phyloP scores from a whole-genome alignment of 2,113 vertebrate species.

The Onychostoma macrolepis region DNA sequence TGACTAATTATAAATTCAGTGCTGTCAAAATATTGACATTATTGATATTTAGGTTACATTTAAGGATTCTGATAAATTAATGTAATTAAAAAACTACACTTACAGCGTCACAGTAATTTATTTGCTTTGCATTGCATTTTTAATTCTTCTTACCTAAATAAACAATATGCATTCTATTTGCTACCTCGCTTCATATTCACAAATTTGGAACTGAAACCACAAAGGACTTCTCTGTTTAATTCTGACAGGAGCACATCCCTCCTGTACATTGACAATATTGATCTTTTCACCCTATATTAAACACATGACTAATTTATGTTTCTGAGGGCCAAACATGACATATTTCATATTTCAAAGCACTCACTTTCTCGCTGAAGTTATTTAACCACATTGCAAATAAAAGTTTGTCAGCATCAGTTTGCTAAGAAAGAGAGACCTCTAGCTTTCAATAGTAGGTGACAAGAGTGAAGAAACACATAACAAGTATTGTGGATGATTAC shows the following conservation, averaged over 20 bases:
- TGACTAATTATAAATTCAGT: not conserved
- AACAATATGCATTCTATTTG: not conserved
- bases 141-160: not conserved
- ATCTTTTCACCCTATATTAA: conserved; percentile 1
- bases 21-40: not conserved
- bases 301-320: conserved; percentile 31
- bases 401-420: not conserved
- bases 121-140: not conserved
- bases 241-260: not conserved
- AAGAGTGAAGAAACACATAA: not conserved
- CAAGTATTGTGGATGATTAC: not conserved
- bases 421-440: not conserved
- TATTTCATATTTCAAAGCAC: no score
- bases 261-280: conserved; percentile 41
- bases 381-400: not conserved
- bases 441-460: not conserved
- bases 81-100: not conserved
- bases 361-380: not conserved
- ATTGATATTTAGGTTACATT: not conserved
- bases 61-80: not conserved
- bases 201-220: not conserved
- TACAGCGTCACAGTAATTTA: not conserved
- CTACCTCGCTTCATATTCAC: not conserved
- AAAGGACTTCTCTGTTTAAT: not conserved
- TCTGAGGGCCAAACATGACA: not conserved